phyloP scores from a whole-genome alignment of 2,888 invertebrate species.

The Himalopsyche japonica region DNA sequence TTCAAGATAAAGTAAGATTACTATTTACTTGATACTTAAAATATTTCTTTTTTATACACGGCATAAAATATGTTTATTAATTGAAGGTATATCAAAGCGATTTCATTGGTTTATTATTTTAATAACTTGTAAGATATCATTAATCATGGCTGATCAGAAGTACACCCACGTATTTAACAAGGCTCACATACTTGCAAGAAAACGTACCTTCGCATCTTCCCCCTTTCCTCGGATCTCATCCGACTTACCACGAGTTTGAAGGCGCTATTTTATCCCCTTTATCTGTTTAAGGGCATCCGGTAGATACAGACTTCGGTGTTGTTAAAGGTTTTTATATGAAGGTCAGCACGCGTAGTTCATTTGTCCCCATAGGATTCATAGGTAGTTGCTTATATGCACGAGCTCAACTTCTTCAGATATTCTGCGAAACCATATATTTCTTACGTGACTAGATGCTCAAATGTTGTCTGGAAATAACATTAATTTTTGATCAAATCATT shows the following conservation, averaged over 20 bases:
- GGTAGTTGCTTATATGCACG: not conserved
- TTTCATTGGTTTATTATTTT: no score
- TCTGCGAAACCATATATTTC: constrained; percentile 15
- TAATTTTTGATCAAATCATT: constrained; percentile 14
- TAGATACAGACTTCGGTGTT: constrained; percentile 1
- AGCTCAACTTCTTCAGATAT: not conserved
- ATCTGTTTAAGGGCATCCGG: constrained; percentile 29
- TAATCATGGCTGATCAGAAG: no score
- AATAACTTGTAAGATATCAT: no score
- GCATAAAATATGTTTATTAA: no score
- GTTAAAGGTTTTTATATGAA: constrained; percentile 33
- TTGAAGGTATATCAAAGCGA: no score
- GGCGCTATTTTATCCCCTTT: constrained; percentile 34
- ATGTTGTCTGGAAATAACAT: constrained; percentile 11
- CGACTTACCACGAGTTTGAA: not conserved
- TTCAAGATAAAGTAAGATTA: no score
- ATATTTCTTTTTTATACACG: no score
- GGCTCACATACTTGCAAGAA: not conserved
- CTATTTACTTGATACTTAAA: no score
- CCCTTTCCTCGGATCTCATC: not conserved
- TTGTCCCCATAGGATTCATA: constrained; percentile 15
- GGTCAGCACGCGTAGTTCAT: constrained; percentile 25
- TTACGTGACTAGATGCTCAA: constrained; percentile 21
- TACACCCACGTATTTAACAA: not conserved
- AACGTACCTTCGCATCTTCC: not conserved